Conservation (phyloP, 2,113 vertebrate genomes). For the Bubo bubo region DNA sequence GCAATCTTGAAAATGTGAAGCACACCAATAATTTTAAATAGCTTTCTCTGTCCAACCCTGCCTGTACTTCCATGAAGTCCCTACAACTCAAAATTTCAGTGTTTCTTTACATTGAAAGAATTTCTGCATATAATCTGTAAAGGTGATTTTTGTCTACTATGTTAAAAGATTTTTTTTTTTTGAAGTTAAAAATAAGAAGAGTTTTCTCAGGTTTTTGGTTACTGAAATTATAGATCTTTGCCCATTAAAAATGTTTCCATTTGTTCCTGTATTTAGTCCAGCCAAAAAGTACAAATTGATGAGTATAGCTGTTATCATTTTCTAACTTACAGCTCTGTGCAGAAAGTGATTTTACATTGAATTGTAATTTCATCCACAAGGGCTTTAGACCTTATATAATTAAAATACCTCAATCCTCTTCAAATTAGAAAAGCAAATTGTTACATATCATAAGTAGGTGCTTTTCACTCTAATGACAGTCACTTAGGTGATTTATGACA, state of each 20-base stretch:
- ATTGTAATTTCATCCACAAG: conserved; percentile 75
- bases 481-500: conserved; percentile 81
- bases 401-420: conserved; percentile 82
- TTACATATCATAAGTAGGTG: conserved; percentile 84
- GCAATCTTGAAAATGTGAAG: conserved; percentile 51
- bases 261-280: neutral
- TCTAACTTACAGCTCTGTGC: conserved; percentile 66
- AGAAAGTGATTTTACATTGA: conserved; percentile 68
- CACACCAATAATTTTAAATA: conserved; percentile 32
- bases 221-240: neutral
- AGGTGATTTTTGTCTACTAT: neutral
- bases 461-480: conserved; percentile 83
- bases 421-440: conserved; percentile 89
- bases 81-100: neutral
- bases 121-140: neutral
- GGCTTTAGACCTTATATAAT: conserved; percentile 77
- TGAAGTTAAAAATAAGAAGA: neutral
- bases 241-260: neutral
- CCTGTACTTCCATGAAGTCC: neutral
- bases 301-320: conserved; percentile 62
- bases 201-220: neutral
- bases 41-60: neutral
- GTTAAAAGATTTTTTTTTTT: neutral
- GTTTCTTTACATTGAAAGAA: neutral
- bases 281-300: conserved; percentile 62